These are phyloP conservation scores for Siderastrea siderea DNA, from an alignment of 92 coral and sea anemone species.

Conservation along the genomic window DNA sequence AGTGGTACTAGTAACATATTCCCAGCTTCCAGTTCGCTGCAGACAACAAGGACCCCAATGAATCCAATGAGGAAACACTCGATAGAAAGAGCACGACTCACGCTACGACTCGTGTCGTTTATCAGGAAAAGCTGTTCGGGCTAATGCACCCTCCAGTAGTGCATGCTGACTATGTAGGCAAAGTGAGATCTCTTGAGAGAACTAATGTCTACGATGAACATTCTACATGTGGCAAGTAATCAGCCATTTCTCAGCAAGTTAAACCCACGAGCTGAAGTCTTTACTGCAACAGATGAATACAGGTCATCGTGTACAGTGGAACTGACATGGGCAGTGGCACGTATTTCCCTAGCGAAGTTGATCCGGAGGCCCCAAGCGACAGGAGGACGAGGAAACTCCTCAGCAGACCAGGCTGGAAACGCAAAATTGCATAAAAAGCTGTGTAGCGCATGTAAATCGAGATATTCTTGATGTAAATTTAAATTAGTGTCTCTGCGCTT, in stretches of 20 bases:
- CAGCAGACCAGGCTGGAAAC: slow-evolving; percentile 70
- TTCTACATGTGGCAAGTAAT: slow-evolving; percentile 60
- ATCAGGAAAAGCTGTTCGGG: slow-evolving; percentile 58
- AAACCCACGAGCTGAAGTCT: slow-evolving; percentile 23
- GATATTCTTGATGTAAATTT: too few species aligned
- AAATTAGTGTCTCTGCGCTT: too few species aligned
- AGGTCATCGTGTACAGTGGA: not conserved
- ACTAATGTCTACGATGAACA: not conserved
- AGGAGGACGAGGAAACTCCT: not conserved
- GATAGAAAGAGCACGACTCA: too few species aligned
- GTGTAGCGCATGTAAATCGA: too few species aligned
- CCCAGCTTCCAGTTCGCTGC: slow-evolving; percentile 62
- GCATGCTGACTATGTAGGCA: slow-evolving; percentile 34
- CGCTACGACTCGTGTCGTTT: too few species aligned
- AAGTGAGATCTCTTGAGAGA: slow-evolving; percentile 16
- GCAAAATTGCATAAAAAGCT: too few species aligned
- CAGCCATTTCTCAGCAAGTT: slow-evolving; percentile 33
- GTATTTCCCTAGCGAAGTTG: slow-evolving; percentile 34
- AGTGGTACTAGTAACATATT: slow-evolving; percentile 43
- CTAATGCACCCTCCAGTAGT: slow-evolving; percentile 34
- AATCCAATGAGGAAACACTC: too few species aligned
- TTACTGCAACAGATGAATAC: slow-evolving; percentile 33
- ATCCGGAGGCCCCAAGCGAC: not conserved
- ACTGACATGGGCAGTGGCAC: slow-evolving; percentile 44
- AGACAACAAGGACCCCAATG: too few species aligned